Evolutionary conservation across 2,888 invertebrate genomes (phyloP), one percentile per base, ranked within the genome.

Genomic region (Ophion obscuratus): DNA sequence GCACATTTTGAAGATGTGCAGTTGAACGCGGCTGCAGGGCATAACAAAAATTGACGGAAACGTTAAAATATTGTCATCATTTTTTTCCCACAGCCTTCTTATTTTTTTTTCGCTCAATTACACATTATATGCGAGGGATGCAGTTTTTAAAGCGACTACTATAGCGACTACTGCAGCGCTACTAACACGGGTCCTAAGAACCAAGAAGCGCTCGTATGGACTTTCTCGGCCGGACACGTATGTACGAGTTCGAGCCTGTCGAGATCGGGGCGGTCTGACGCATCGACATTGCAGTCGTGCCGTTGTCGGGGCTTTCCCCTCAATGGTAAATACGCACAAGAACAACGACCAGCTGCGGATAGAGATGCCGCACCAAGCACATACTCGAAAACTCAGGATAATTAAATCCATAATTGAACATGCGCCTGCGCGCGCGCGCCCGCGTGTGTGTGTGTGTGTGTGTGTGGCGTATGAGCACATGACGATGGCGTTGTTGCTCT

Each of bases 171-270:
- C 64, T 20, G 36, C 71, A 71, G 71, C 68, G 64, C 78, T 74
- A 27, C 62, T 40, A 31, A 36, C 59, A 67, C 59, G 68, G 40
- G 20, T 61, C 44, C 70, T 62, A 61, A 47, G 20, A 47, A 64
- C 20, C 79, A 27, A 61, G 47, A 20, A 59, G 47, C 17, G 47
- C 1, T 67, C 61, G 68, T 79, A 75, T 81, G 82, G 67, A 71
- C 59, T 59, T 66, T 83, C 81, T 81, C 81, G 64, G 77, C 74
- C 81, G 79, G 82, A 82, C 87, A 78, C 40, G 87, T 79, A 67
- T 76, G 83, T 83, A 68, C 87, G 76, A 66, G 88, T 70, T 84
- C n/a, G 82, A 81, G 86, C 87, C 64, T 66, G 88, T 88, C 62
- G 84, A 74, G 71, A 47, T 61, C 40, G 31, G n/a, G 14, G n/a